Percentiles rank a stretch among this genome's conserved stretches.
Conservation (phyloP, 2,888 invertebrate species). For the Sesia bembeciformis region DNA sequence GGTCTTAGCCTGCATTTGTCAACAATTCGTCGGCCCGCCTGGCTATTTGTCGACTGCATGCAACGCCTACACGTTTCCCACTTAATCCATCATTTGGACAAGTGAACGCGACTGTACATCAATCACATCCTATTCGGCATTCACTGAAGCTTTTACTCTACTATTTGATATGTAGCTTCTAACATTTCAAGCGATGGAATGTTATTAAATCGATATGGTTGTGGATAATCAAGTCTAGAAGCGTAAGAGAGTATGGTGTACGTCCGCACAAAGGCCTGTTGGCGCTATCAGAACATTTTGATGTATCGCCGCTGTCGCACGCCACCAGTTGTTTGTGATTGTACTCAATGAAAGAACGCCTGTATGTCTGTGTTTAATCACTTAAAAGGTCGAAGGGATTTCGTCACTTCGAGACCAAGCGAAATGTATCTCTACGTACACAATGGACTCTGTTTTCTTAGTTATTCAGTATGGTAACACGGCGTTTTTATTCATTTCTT, state of each 20-base stretch:
- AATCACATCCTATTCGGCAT: not conserved
- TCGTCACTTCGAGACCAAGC: not conserved
- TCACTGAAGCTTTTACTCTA: not conserved
- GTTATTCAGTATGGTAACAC: too few species aligned
- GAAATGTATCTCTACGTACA: too few species aligned
- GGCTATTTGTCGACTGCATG: constrained; percentile 11
- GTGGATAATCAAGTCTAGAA: too few species aligned
- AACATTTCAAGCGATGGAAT: too few species aligned
- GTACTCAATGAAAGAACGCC: not conserved
- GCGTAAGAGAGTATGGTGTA: not conserved
- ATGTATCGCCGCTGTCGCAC: constrained; percentile 7
- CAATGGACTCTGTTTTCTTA: too few species aligned
- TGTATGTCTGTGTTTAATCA: not conserved
- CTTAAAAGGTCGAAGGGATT: not conserved
- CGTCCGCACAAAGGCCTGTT: constrained; percentile 3
- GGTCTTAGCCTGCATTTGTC: constrained; percentile 9
- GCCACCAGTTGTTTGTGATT: constrained; percentile 1
- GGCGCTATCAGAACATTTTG: constrained; percentile 9
- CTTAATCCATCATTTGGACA: constrained; percentile 8
- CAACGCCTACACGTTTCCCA: constrained; percentile 9
- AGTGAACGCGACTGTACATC: not conserved
- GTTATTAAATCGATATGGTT: not conserved
- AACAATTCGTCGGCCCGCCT: constrained; percentile 8
- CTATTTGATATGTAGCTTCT: too few species aligned
- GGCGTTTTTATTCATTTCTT: too few species aligned